phyloP scores from a whole-genome alignment of 2,113 vertebrate species.

The Mormoops blainvillei region DNA sequence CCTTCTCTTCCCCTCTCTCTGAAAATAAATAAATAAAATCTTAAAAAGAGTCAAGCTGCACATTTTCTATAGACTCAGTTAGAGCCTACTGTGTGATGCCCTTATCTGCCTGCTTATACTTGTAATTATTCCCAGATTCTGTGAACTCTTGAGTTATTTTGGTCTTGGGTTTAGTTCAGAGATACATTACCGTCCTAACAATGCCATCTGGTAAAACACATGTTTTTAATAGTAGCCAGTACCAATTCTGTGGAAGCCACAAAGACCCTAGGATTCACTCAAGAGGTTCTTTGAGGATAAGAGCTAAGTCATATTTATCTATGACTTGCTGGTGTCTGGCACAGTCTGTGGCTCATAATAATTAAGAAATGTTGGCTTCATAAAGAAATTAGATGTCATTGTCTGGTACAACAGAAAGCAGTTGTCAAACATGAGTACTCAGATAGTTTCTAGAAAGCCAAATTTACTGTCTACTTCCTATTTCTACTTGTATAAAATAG shows the following conservation, averaged over 20 bases:
- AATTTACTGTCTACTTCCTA: background rate
- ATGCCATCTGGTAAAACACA: background rate
- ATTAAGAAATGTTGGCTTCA: background rate
- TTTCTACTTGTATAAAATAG: background rate
- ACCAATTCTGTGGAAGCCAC: background rate
- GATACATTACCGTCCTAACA: background rate
- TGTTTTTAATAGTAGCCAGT: background rate
- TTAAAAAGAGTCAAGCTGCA: background rate
- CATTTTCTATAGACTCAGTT: background rate
- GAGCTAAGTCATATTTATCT: background rate
- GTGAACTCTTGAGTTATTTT: background rate
- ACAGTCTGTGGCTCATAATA: background rate
- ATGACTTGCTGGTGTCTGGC: background rate
- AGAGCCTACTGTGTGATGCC: background rate
- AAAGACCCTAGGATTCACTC: background rate
- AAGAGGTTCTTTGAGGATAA: background rate
- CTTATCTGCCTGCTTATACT: background rate
- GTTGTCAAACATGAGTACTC: background rate
- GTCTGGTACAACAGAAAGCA: background rate
- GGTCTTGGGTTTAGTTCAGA: background rate
- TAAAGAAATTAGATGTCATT: background rate
- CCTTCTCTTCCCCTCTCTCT: too few species aligned
- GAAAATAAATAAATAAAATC: too few species aligned
- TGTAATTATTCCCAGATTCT: background rate
- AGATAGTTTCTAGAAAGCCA: background rate